A percentile compares a stretch with the other conserved stretches of the same genome.
Evolutionary conservation across 1,140 invertebrate genomes (phyloP).

Genomic region (Ridgeia piscesae): DNA sequence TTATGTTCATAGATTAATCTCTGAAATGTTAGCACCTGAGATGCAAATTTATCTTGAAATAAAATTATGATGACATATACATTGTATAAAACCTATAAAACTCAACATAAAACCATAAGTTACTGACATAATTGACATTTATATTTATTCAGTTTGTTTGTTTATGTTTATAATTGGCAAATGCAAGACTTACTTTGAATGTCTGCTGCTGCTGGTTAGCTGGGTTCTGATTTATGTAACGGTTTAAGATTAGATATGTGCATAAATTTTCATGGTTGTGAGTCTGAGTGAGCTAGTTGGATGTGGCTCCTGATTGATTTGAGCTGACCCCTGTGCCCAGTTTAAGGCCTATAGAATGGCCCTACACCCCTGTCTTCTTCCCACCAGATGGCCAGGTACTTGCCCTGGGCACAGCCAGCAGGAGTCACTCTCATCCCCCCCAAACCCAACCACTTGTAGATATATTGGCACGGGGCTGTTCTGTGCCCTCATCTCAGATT

Average conservation of each 20-base stretch:
- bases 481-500: neutral
- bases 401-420: neutral
- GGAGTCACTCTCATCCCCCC: neutral
- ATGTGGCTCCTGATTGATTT: neutral
- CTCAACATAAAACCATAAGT: no score
- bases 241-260: neutral
- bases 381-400: neutral
- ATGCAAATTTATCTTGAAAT: no score
- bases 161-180: no score
- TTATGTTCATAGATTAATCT: no score
- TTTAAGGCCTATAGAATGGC: no score
- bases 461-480: neutral
- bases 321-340: neutral
- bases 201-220: neutral
- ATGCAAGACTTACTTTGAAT: no score
- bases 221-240: neutral
- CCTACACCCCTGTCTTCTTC: no score
- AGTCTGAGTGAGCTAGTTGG: neutral
- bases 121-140: no score
- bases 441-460: neutral
- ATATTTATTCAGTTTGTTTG: no score
- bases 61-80: no score
- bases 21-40: no score
- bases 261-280: neutral
- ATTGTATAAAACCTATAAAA: no score